A percentile compares a stretch with the other conserved stretches of the same genome.
Conservation (phyloP, 2,113 vertebrate genomes). For the Equus quagga region DNA sequence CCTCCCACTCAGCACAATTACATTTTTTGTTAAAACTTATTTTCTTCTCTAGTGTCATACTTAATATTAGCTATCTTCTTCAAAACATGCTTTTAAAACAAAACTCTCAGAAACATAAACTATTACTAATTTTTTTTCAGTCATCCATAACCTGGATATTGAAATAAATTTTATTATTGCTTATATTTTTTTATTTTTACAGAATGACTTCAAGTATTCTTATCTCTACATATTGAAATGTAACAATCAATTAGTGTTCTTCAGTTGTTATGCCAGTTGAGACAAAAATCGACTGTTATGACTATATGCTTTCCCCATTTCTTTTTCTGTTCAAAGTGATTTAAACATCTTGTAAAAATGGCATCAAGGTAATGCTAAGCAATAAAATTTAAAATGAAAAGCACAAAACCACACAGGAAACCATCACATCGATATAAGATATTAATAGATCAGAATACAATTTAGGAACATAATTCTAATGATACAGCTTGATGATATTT, state of each 20-base stretch:
- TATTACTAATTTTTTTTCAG: slow-evolving; percentile 51
- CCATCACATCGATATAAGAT: slow-evolving; percentile 1
- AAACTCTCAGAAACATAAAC: slow-evolving; percentile 58
- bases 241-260: slow-evolving; percentile 27
- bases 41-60: slow-evolving; percentile 38
- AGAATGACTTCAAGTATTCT: slow-evolving; percentile 47
- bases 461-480: slow-evolving; percentile 52
- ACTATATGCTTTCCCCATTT: slow-evolving; percentile 53
- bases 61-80: slow-evolving; percentile 32
- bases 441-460: slow-evolving; percentile 42
- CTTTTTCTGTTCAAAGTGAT: slow-evolving; percentile 51
- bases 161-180: slow-evolving; percentile 66
- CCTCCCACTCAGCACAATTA: slow-evolving; percentile 51
- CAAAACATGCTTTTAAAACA: slow-evolving; percentile 67
- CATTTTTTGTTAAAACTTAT: slow-evolving; percentile 47
- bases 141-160: slow-evolving; percentile 50
- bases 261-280: slow-evolving; percentile 21
- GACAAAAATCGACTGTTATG: not conserved
- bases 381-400: slow-evolving; percentile 64
- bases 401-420: slow-evolving; percentile 54
- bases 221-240: slow-evolving; percentile 43
- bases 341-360: slow-evolving; percentile 64
- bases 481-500: slow-evolving; percentile 54
- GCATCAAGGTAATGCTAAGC: slow-evolving; percentile 49
- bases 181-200: slow-evolving; percentile 62